Percentiles rank a stretch among this genome's conserved stretches.
These are phyloP conservation scores for Mohoua ochrocephala DNA, from an alignment of 2,113 vertebrate genomes.

Conservation along the genomic window DNA sequence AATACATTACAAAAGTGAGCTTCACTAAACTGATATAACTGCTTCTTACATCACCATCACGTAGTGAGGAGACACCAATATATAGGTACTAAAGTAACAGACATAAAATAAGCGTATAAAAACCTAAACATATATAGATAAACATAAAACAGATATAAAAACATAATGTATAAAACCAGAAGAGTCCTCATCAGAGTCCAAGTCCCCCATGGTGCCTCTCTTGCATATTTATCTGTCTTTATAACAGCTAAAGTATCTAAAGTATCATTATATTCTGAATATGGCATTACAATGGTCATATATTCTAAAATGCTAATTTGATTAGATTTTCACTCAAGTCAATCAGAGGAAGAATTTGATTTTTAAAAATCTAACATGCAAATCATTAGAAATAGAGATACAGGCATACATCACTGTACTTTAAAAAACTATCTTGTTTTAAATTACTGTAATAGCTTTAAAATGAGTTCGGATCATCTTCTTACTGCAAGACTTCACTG, in stretches of 20 bases:
- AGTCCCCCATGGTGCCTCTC: neutral
- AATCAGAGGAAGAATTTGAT: neutral
- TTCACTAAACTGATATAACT: neutral
- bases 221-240: neutral
- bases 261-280: neutral
- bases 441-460: neutral
- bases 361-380: neutral
- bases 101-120: too few species aligned
- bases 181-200: neutral
- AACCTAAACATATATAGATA: too few species aligned
- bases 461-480: neutral
- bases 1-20: neutral
- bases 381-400: neutral
- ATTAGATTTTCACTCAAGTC: slow-evolving; percentile 17
- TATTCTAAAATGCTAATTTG: slow-evolving; percentile 11
- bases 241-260: neutral
- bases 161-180: neutral
- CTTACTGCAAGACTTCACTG: neutral
- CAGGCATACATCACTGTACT: neutral
- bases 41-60: neutral
- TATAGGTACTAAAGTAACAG: neutral
- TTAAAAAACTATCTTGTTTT: neutral
- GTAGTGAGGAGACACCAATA: neutral
- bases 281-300: neutral
- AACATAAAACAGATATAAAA: too few species aligned